Evolutionary conservation across 2,888 invertebrate genomes (phyloP).

Genomic region (Ecliptopera silaceata): DNA sequence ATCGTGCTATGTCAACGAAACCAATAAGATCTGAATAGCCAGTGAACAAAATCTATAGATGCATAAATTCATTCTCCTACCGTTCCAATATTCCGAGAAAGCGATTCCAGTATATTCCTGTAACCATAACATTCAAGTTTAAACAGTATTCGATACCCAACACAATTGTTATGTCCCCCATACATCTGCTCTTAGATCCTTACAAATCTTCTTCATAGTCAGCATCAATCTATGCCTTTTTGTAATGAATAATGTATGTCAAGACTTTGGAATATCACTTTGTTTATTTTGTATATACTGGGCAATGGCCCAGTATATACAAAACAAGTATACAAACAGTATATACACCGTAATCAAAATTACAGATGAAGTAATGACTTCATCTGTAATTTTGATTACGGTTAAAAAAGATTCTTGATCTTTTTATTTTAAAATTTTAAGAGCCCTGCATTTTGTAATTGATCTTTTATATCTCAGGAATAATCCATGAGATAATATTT

Average conservation of each 20-base stretch:
- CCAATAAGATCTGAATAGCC: not conserved
- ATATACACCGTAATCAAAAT: too few species aligned
- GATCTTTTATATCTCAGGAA: too few species aligned
- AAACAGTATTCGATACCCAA: slow-evolving; percentile 49
- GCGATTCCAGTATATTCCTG: slow-evolving; percentile 55
- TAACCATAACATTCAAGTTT: slow-evolving; percentile 63
- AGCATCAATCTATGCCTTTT: slow-evolving; percentile 61
- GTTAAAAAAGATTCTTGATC: too few species aligned
- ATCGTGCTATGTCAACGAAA: not conserved
- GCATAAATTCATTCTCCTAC: slow-evolving; percentile 23
- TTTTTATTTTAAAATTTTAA: too few species aligned
- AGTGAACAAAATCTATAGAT: not conserved
- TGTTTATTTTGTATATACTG: not conserved
- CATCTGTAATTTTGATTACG: too few species aligned
- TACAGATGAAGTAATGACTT: too few species aligned
- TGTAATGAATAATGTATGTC: slow-evolving; percentile 58
- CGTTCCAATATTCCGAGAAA: slow-evolving; percentile 22
- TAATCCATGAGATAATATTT: too few species aligned
- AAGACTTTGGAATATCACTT: slow-evolving; percentile 23
- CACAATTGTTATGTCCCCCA: slow-evolving; percentile 49
- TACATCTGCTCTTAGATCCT: slow-evolving; percentile 58
- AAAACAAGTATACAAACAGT: too few species aligned
- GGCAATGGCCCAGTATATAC: too few species aligned
- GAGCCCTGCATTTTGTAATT: too few species aligned
- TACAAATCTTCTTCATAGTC: slow-evolving; percentile 68